Percentiles rank a stretch among this genome's conserved stretches.
Conservation (phyloP, 2,888 invertebrate species). For the Rhagium mordax region DNA sequence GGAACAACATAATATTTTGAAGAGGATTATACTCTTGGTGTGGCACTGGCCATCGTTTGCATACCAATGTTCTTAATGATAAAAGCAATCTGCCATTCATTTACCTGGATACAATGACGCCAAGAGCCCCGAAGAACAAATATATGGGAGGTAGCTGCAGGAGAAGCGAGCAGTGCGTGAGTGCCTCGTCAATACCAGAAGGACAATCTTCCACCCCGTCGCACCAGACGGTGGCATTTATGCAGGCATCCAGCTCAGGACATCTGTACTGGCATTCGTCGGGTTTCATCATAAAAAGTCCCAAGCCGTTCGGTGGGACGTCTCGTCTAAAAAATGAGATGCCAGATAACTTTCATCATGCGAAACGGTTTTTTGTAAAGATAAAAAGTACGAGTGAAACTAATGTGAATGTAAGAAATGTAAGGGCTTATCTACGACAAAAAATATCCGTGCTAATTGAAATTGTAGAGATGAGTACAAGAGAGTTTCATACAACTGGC, state of each 20-base stretch:
- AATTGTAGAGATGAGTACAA: background rate
- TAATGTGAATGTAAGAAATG: background rate
- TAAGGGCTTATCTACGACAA: background rate
- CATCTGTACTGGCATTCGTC: constrained; percentile 85
- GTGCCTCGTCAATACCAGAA: constrained; percentile 84
- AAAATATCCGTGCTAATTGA: background rate
- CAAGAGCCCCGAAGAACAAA: constrained; percentile 72
- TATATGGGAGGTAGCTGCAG: constrained; percentile 85
- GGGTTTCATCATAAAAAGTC: constrained; percentile 72
- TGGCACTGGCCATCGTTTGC: too few relatives aligned
- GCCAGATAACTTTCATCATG: constrained; percentile 50
- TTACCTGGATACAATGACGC: constrained; percentile 64
- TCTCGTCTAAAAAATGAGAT: constrained; percentile 69
- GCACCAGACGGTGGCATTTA: constrained; percentile 85
- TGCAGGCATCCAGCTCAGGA: constrained; percentile 86
- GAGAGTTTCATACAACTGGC: too few relatives aligned
- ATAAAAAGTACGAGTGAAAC: background rate
- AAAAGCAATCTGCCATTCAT: too few relatives aligned
- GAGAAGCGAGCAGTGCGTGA: constrained; percentile 85
- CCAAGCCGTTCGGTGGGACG: constrained; percentile 74
- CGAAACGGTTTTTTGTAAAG: background rate
- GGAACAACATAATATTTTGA: too few relatives aligned
- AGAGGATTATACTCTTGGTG: too few relatives aligned
- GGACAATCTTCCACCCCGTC: constrained; percentile 86
- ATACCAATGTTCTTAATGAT: too few relatives aligned